Base-by-base conservation (phyloP, 2,888 invertebrate genomes). In the Adelphocoris suturalis region DNA sequence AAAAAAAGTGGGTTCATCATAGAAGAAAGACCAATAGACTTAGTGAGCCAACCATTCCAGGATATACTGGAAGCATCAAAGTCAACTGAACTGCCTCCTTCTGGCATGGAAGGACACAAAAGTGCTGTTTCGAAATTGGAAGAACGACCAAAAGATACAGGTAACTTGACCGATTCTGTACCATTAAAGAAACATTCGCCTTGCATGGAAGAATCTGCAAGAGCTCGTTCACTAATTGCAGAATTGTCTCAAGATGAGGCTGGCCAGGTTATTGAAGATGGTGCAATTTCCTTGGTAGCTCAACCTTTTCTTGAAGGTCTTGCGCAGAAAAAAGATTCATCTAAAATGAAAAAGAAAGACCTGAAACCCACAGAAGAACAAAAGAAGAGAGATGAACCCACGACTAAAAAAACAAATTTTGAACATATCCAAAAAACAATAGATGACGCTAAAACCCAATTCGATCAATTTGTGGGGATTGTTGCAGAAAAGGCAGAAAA, bases 381-480 rank as follows among this genome's bases (percentile, higher is more conserved):
- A 12, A 68, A 68, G 23, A 68, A 68, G 23, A 27, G 11, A 23
- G 68, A 19, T 27, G 68, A 23, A 11, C 23, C 68, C 23, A 19
- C 23, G 3, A 14, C 48, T 7, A 61, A 37, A 13, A 87, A 46
- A 14, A 48, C 78, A 16, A 80, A 88, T 48, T 88, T 88, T 37
- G 78, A 80, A n/a, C 80, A 88, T 37, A 88, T 88, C 11, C 88
- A 88, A 28, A 88, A 88, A 37, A 88, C 88, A 12, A 78, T 88
- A 23, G 88, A 88, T 78, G 55, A 88, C 19, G 88, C 88, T 0
- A 76, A 27, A 52, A 28, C 27, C 0, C 76, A 88, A 52, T 55
- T 88, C 13, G 80, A 88, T 46, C 48, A 76, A 16, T 88, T 88
- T 28, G 80, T 78, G 0, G 88, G 23, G 11, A 78, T 88, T 14